Evolutionary conservation across 2,797 vertebrate genomes (phyloP).

Genomic region (Poliocrania exsul): DNA sequence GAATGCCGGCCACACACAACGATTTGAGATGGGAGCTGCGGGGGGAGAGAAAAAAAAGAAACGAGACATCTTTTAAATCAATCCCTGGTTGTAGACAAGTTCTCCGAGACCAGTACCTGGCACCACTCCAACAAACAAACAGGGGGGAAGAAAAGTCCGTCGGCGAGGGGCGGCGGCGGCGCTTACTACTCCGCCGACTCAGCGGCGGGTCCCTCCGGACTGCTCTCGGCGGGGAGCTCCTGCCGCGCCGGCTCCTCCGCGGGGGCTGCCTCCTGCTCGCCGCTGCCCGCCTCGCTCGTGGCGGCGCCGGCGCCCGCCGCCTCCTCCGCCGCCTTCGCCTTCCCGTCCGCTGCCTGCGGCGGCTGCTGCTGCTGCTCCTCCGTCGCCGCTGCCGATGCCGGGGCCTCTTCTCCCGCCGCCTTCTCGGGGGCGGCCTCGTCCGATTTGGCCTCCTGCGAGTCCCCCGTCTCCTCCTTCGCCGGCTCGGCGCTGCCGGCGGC

Average conservation of each 20-base stretch:
- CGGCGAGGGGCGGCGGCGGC: conserved; percentile 71
- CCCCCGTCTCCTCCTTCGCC: conserved; percentile 72
- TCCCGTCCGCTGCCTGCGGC: conserved; percentile 59
- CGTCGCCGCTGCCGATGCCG: conserved; percentile 31
- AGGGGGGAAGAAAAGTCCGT: conserved; percentile 86
- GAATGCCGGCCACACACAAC: conserved; percentile 86
- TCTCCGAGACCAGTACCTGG: conserved; percentile 90
- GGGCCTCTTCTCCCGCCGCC: conserved; percentile 66
- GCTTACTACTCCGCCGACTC: conserved; percentile 84
- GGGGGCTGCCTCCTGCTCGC: conserved; percentile 77
- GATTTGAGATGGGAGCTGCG: conserved; percentile 87
- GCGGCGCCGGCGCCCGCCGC: conserved; percentile 58
- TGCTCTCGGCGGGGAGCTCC: conserved; percentile 81
- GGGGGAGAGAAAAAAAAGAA: conserved; percentile 69
- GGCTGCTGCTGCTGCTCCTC: conserved; percentile 53
- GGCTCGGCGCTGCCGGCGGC: conserved; percentile 69
- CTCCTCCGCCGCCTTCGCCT: conserved; percentile 43
- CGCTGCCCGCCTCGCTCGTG: conserved; percentile 62
- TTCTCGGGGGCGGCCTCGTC: conserved; percentile 80
- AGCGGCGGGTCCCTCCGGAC: conserved; percentile 80
- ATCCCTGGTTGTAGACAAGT: conserved; percentile 92
- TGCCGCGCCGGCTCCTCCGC: conserved; percentile 81
- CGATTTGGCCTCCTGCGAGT: conserved; percentile 73
- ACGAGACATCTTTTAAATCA: conserved; percentile 89
- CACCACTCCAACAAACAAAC: conserved; percentile 91